Evolutionary conservation across 2,888 invertebrate species (phyloP).

Genomic region (Dynastes tityus): DNA sequence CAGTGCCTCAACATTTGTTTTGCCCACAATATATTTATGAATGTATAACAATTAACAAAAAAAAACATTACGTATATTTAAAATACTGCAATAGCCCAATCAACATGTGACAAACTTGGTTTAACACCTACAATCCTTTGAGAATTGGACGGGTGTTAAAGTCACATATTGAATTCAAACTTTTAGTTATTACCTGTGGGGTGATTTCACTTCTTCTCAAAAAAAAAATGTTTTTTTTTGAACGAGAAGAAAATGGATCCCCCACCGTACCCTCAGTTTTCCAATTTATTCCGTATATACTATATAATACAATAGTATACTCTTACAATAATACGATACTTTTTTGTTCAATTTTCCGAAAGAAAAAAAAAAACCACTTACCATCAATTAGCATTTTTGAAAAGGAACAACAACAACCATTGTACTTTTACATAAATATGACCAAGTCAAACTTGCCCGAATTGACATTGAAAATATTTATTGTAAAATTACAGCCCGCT

Average conservation of each 20-base stretch:
- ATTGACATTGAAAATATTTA: conserved; percentile 69
- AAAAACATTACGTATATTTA: conserved; percentile 60
- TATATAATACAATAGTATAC: conserved; percentile 1
- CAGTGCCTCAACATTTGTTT: conserved; percentile 70
- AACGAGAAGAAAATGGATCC: too few relatives aligned
- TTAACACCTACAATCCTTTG: not conserved
- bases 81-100: conserved; percentile 69
- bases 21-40: conserved; percentile 64
- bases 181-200: conserved; percentile 62
- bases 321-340: not conserved
- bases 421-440: conserved; percentile 71
- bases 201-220: conserved; percentile 21
- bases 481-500: conserved; percentile 68
- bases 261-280: conserved; percentile 31
- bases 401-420: conserved; percentile 48
- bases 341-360: conserved; percentile 2
- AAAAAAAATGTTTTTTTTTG: too few relatives aligned
- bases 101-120: conserved; percentile 58
- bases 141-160: conserved; percentile 53
- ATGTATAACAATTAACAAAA: conserved; percentile 54
- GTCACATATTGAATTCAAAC: conserved; percentile 63
- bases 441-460: conserved; percentile 69
- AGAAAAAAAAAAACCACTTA: conserved; percentile 38
- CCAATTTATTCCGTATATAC: conserved; percentile 25
- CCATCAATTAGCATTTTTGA: not conserved